A percentile compares a stretch with the other conserved stretches of the same genome.
Conservation (phyloP, 2,797 vertebrate species). For the Falco naumanni region DNA sequence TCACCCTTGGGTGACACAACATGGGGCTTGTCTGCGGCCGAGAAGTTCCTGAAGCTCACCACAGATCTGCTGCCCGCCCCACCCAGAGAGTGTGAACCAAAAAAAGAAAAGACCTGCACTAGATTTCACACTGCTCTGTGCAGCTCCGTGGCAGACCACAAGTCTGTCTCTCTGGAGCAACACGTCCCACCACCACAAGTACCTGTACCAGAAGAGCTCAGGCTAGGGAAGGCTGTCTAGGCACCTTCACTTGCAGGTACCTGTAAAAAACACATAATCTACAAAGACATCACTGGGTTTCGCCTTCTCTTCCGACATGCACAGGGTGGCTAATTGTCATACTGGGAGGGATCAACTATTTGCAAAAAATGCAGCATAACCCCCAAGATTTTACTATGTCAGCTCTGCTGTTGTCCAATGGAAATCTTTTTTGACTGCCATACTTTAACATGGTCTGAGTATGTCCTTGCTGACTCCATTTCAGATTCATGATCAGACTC, state of each 20-base stretch:
- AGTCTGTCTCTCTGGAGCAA: neutral
- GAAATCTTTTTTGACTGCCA: neutral
- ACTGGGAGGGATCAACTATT: neutral
- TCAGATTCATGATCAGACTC: neutral
- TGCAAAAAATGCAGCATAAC: neutral
- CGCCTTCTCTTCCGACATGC: neutral
- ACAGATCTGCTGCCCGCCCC: neutral
- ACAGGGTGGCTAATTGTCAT: neutral
- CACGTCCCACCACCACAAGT: neutral
- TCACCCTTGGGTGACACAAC: neutral
- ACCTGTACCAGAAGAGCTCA: neutral
- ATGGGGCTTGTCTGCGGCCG: neutral
- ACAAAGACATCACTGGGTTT: neutral
- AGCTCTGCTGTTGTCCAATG: neutral
- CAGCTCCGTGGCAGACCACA: neutral
- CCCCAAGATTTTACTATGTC: neutral
- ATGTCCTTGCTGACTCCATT: neutral
- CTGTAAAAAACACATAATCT: neutral
- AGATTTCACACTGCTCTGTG: neutral
- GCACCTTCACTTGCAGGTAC: neutral
- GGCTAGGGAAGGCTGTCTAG: neutral
- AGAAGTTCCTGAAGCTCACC: neutral
- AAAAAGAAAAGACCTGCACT: neutral
- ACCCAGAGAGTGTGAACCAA: rapidly evolving
- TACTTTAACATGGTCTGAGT: neutral